A percentile compares a stretch with the other conserved stretches of the same genome.
Conservation (phyloP, 2,888 invertebrate species). For the Nesidiocoris tenuis region DNA sequence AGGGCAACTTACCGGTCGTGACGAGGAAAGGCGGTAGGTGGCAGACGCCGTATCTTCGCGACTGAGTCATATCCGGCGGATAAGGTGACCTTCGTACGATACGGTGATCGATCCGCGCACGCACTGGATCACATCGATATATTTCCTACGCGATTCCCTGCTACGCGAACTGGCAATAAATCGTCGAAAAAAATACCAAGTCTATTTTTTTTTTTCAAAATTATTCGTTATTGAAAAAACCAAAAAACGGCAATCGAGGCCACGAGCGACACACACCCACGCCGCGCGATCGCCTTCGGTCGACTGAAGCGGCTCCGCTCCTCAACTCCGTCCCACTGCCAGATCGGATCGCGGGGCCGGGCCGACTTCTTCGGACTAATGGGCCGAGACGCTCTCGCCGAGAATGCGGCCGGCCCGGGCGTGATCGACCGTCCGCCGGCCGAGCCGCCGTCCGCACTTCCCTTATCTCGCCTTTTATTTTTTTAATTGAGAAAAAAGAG, state of each 20-base stretch:
- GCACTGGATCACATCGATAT: too few species aligned
- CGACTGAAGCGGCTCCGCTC: slow-evolving; percentile 20
- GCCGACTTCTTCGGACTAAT: not conserved
- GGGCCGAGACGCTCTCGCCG: not conserved
- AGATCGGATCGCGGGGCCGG: not conserved
- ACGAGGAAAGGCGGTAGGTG: slow-evolving; percentile 28
- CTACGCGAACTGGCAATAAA: too few species aligned
- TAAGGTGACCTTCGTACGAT: slow-evolving; percentile 7
- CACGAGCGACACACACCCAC: slow-evolving; percentile 25
- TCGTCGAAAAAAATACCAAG: too few species aligned
- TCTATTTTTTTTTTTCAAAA: too few species aligned
- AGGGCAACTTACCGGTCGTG: slow-evolving; percentile 20
- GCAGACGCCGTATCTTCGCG: slow-evolving; percentile 35
- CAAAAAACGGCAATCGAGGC: not conserved
- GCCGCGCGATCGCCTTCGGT: slow-evolving; percentile 26
- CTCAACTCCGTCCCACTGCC: slow-evolving; percentile 27
- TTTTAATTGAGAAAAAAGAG: too few species aligned
- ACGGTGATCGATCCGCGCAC: slow-evolving; percentile 7
- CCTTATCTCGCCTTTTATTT: too few species aligned
- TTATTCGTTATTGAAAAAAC: too few species aligned
- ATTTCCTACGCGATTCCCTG: too few species aligned
- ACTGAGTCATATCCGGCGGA: slow-evolving; percentile 33
- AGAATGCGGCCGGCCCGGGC: not conserved
- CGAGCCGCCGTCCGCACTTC: not conserved
- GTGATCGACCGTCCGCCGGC: too few species aligned